Conservation (phyloP, 2,888 invertebrate genomes). For the Rotaria magnacalcarata region DNA sequence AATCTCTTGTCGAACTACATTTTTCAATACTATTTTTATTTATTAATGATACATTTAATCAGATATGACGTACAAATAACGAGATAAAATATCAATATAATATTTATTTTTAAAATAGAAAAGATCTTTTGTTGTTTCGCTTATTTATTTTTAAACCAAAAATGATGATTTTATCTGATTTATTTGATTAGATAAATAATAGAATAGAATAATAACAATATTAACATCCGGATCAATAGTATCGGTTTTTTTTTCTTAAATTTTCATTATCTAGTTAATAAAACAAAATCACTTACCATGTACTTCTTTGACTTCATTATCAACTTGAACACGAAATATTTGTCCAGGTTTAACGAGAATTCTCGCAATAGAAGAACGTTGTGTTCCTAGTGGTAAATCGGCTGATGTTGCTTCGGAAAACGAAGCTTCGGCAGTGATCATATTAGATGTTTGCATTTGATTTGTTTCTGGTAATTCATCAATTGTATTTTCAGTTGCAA, state of each 20-base stretch:
- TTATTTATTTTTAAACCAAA: no score
- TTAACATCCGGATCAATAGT: no score
- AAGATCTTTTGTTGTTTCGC: no score
- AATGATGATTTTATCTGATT: no score
- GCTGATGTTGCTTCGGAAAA: slow-evolving; percentile 21
- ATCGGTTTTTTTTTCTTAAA: not conserved
- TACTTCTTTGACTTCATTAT: slow-evolving; percentile 36
- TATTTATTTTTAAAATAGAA: no score
- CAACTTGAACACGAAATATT: slow-evolving; percentile 35
- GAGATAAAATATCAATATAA: no score
- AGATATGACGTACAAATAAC: no score
- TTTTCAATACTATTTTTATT: not conserved
- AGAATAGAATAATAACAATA: no score
- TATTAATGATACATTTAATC: not conserved
- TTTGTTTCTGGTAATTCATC: not conserved
- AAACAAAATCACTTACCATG: not conserved
- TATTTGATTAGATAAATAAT: no score
- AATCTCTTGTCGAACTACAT: not conserved
- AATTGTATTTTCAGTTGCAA: not conserved
- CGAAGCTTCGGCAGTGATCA: not conserved
- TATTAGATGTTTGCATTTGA: not conserved
- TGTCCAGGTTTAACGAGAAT: slow-evolving; percentile 35
- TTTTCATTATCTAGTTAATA: not conserved
- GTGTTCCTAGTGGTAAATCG: not conserved
- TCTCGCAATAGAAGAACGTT: not conserved